Percentiles rank a stretch among this genome's conserved stretches.
Evolutionary conservation across 2,113 vertebrate species (phyloP).

Genomic region (Gorsachius goisagi): DNA sequence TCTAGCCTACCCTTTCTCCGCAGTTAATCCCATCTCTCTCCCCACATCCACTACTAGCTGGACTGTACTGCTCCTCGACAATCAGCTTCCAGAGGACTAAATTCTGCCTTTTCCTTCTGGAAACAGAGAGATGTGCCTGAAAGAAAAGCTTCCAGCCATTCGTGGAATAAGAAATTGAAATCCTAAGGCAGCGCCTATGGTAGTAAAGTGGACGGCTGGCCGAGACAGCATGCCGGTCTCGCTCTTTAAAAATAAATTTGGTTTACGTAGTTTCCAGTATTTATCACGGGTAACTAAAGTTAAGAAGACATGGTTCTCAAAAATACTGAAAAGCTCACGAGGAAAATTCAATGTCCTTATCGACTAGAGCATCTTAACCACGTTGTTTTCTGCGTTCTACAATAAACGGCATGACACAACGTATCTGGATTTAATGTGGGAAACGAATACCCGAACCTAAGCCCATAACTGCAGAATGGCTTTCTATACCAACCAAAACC

Average conservation of each 20-base stretch:
- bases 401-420: conserved; percentile 21
- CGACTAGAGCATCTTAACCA: conserved; percentile 27
- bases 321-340: conserved; percentile 47
- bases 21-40: conserved; percentile 50
- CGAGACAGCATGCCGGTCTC: background rate
- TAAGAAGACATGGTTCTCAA: conserved; percentile 38
- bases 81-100: conserved; percentile 39
- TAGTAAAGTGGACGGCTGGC: background rate
- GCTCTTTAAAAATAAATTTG: conserved; percentile 10
- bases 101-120: conserved; percentile 2
- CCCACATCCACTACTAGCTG: background rate
- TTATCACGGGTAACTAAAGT: conserved; percentile 44
- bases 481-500: conserved; percentile 18
- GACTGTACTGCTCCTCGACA: background rate
- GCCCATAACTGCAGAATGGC: background rate
- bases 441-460: conserved; percentile 36
- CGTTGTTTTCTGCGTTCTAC: background rate
- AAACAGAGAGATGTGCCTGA: conserved; percentile 42
- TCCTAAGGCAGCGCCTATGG: background rate
- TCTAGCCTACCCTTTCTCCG: conserved; percentile 1
- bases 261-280: conserved; percentile 4
- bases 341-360: conserved; percentile 19
- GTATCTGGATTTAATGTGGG: conserved; percentile 6
- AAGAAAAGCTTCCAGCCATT: conserved; percentile 38
- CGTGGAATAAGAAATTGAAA: conserved; percentile 31